Percentiles rank a stretch among this genome's conserved stretches.
phyloP scores from a whole-genome alignment of 92 coral and sea anemone genomes.

The Siderastrea siderea region DNA sequence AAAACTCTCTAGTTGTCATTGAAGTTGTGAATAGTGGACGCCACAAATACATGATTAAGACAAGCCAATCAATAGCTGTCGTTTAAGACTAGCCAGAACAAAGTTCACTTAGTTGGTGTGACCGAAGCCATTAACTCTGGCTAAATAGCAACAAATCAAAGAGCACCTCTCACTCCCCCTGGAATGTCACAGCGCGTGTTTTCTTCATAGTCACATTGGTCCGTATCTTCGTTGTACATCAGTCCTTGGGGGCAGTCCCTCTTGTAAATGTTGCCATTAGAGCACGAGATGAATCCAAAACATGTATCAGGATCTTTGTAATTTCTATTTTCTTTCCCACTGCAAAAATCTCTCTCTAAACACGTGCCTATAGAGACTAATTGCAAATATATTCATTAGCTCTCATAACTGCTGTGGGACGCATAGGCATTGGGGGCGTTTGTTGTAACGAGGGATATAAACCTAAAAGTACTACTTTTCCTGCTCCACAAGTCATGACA shows the following conservation, averaged over 20 bases:
- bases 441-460: too few species aligned
- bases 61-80: too few species aligned
- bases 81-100: too few species aligned
- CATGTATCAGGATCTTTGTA: constrained; percentile 9
- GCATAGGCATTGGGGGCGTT: too few species aligned
- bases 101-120: too few species aligned
- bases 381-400: too few species aligned
- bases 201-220: neutral
- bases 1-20: too few species aligned
- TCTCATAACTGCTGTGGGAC: too few species aligned
- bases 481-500: too few species aligned
- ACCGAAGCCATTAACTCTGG: neutral
- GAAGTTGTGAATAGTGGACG: too few species aligned
- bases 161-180: neutral
- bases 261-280: neutral
- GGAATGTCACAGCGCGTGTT: neutral
- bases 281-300: neutral
- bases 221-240: neutral
- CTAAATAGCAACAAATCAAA: neutral
- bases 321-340: neutral
- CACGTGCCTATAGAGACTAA: neutral
- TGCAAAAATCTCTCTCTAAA: neutral
- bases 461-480: too few species aligned
- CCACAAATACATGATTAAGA: too few species aligned
- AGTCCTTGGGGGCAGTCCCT: neutral